Base-by-base conservation (phyloP, 1,140 invertebrate species). In the Lepidostoma basale region DNA sequence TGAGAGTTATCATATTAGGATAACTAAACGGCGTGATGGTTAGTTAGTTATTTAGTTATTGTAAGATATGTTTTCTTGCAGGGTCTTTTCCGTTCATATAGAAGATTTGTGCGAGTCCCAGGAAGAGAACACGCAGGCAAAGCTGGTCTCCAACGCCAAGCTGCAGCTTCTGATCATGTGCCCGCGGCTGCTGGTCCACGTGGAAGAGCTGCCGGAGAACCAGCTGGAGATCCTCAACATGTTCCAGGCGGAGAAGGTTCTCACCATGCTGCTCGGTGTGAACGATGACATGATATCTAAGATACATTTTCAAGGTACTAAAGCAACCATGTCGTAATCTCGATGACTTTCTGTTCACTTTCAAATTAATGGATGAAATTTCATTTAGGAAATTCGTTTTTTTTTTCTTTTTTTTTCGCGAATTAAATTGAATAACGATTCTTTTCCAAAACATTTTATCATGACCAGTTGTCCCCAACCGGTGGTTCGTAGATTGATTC, bases 141-240 rank as follows among this genome's bases (percentile, higher is more conserved):
- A 89, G n/a, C 84, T 85, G 74, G 79, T 91, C 49, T 77, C 85
- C 49, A 84, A 84, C 71, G 84, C 90, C 3, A 88, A 90, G 60
- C 78, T 93, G 6, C 91, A 93, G 76, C 88, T 95, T 39, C 84
- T 94, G 4, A 88, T 95, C 5, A 75, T 94, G 4, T 94, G 92
- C 75, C 92, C 92, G 0, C 83, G 85, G 9, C 83, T 94, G 22
- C 76, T 92, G 56, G 84, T 88, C 3, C 85, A 88, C 30, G 81
- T 90, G 12, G 76, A 84, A 10, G 86, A 85, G 28, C 75, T 86
- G 45, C 79, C 84, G 22, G 83, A 80, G 49, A 84, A 87, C 18
- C 81, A 85, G 28, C 70, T 79, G 0, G 82, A 83, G 33, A 77
- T 90, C 2, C 85, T 88, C 0, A 85, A 85, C 49, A 80, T 91